Evolutionary conservation across 2,888 invertebrate species (phyloP).

Genomic region (Lacanobia wlatinum): DNA sequence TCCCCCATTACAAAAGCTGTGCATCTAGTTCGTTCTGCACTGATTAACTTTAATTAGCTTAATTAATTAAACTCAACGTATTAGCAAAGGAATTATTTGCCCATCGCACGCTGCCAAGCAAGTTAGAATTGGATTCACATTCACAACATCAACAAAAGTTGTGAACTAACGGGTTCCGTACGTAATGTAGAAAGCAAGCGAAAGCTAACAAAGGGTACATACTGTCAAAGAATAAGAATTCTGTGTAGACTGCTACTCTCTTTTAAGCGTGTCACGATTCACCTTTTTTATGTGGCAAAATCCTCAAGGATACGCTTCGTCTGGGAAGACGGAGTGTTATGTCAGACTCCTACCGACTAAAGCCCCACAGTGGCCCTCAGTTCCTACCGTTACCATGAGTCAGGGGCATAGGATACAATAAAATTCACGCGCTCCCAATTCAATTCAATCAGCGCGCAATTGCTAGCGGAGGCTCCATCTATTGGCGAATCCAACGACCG

Average conservation of each 20-base stretch:
- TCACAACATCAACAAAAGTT: slow-evolving; percentile 23
- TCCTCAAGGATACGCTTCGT: too few relatives aligned
- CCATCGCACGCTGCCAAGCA: not conserved
- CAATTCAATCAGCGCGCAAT: too few relatives aligned
- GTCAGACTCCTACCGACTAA: too few relatives aligned
- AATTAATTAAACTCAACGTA: slow-evolving; percentile 19
- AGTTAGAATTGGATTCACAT: slow-evolving; percentile 21
- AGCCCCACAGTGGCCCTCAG: too few relatives aligned
- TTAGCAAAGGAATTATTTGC: slow-evolving; percentile 2
- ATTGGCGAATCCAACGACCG: too few relatives aligned
- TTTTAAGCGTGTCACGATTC: not conserved
- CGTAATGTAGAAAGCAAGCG: slow-evolving; percentile 27
- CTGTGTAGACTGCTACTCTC: not conserved
- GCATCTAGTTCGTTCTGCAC: not conserved
- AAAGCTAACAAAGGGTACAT: slow-evolving; percentile 27
- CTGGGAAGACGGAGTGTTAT: too few relatives aligned
- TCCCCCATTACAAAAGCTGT: too few relatives aligned
- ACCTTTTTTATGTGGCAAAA: too few relatives aligned
- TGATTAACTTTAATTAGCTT: not conserved
- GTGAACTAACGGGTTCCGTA: slow-evolving; percentile 10
- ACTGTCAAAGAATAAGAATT: slow-evolving; percentile 7
- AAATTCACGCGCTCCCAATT: too few relatives aligned
- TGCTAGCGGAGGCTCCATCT: too few relatives aligned
- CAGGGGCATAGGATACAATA: too few relatives aligned
- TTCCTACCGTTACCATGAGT: too few relatives aligned